These are phyloP conservation scores for Coelopa frigida DNA, from an alignment of 1,140 invertebrate genomes.

Conservation along the genomic window DNA sequence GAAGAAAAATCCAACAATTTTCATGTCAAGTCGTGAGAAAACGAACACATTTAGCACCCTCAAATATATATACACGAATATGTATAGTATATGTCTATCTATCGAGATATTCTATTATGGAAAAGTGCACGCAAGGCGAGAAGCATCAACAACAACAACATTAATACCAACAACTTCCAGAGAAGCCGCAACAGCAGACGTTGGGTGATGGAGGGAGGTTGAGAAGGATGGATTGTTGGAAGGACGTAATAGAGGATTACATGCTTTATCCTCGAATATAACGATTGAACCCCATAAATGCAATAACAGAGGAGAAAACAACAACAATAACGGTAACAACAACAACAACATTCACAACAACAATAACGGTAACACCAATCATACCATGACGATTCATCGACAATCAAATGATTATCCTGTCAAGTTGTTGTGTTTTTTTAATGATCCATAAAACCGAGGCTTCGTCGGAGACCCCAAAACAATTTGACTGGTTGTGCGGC, in stretches of 20 bases:
- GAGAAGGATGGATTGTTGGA: background rate
- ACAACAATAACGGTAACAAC: no score
- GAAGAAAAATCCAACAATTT: background rate
- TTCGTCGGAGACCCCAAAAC: no score
- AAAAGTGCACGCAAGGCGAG: background rate
- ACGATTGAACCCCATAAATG: no score
- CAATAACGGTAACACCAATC: no score
- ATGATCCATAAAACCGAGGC: background rate
- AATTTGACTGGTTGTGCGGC: no score
- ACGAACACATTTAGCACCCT: constrained; percentile 30
- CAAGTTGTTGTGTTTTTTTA: background rate
- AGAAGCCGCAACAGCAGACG: background rate
- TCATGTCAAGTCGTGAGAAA: constrained; percentile 28
- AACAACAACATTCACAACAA: no score
- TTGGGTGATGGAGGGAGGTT: background rate
- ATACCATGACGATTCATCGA: no score
- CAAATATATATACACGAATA: background rate
- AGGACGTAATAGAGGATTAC: constrained; percentile 44
- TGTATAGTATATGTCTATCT: background rate
- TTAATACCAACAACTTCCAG: constrained; percentile 5
- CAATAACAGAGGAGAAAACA: no score
- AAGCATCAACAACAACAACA: constrained; percentile 3
- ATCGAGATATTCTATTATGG: background rate
- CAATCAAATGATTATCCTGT: background rate
- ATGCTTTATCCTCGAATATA: constrained; percentile 42